Conservation (phyloP, 1,140 invertebrate species). For the Rhagoletis pomonella region DNA sequence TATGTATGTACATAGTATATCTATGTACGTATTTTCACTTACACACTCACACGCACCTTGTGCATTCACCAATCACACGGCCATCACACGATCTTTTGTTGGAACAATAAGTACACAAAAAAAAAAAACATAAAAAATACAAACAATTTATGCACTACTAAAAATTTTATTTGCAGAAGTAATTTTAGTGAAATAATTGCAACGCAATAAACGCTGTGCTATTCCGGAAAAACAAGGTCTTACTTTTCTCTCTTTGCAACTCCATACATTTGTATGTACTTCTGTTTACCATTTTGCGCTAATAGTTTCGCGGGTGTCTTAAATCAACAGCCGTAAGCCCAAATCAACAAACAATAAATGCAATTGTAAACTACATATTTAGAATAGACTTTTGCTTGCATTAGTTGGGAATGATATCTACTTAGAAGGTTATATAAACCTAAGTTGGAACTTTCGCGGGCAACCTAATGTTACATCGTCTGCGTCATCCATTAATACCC, state of each 20-base stretch:
- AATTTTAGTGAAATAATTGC: conserved; percentile 32
- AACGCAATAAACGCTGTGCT: neutral
- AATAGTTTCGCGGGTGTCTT: conserved; percentile 40
- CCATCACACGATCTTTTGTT: neutral
- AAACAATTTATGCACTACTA: neutral
- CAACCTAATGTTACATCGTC: too few species aligned
- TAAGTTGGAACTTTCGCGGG: too few species aligned
- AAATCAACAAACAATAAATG: conserved; percentile 35
- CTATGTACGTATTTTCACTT: neutral
- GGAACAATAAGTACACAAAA: neutral
- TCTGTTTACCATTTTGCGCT: conserved; percentile 20
- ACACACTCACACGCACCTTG: neutral
- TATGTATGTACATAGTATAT: neutral
- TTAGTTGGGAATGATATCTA: neutral
- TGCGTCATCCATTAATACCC: too few species aligned
- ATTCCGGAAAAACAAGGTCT: neutral
- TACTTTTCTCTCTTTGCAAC: neutral
- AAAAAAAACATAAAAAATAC: neutral
- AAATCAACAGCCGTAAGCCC: conserved; percentile 39
- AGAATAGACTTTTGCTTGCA: neutral
- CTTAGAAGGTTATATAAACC: neutral
- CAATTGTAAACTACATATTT: conserved; percentile 9
- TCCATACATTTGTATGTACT: neutral
- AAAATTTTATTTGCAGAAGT: conserved; percentile 3
- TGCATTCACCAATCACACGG: conserved; percentile 10